phyloP scores from a whole-genome alignment of 2,113 vertebrate genomes.

The Sebastes fasciatus region DNA sequence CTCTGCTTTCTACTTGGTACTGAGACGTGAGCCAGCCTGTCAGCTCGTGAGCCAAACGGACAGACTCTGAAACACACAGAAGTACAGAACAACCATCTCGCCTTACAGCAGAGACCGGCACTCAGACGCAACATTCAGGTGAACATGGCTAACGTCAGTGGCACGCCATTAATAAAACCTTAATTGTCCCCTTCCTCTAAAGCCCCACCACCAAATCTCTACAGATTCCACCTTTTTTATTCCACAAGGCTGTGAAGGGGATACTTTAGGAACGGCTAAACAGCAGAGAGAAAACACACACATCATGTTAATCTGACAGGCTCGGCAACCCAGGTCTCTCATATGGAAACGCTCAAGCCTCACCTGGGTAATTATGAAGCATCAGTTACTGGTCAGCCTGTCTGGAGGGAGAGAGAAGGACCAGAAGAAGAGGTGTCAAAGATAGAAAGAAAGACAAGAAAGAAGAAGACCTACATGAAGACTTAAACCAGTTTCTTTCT shows the following conservation, averaged over 20 bases:
- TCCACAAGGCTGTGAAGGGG: slow-evolving; percentile 42
- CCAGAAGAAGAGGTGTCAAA: slow-evolving; percentile 50
- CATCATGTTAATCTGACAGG: slow-evolving; percentile 76
- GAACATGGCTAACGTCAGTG: slow-evolving; percentile 74
- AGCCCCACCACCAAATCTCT: slow-evolving; percentile 48
- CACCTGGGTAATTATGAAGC: slow-evolving; percentile 70
- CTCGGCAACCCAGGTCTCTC: slow-evolving; percentile 51
- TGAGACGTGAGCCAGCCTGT: slow-evolving; percentile 70
- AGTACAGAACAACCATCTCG: slow-evolving; percentile 66
- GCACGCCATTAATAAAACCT: slow-evolving; percentile 75
- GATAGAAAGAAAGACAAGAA: slow-evolving; percentile 44
- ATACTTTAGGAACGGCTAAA: slow-evolving; percentile 49
- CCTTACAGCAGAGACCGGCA: slow-evolving; percentile 61
- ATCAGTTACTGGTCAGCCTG: slow-evolving; percentile 54
- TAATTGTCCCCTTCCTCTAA: slow-evolving; percentile 71
- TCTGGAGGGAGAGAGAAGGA: slow-evolving; percentile 26
- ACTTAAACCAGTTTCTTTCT: slow-evolving; percentile 50
- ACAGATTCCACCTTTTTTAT: slow-evolving; percentile 48
- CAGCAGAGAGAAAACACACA: slow-evolving; percentile 65
- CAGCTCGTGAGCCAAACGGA: slow-evolving; percentile 51
- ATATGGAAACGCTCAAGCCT: slow-evolving; percentile 76
- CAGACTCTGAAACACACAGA: slow-evolving; percentile 59
- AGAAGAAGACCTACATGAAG: slow-evolving; percentile 15
- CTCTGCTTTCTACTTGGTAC: slow-evolving; percentile 64
- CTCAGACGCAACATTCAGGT: slow-evolving; percentile 54